Evolutionary conservation across 2,888 invertebrate species (phyloP).

Genomic region (Clepsis dumicolana): DNA sequence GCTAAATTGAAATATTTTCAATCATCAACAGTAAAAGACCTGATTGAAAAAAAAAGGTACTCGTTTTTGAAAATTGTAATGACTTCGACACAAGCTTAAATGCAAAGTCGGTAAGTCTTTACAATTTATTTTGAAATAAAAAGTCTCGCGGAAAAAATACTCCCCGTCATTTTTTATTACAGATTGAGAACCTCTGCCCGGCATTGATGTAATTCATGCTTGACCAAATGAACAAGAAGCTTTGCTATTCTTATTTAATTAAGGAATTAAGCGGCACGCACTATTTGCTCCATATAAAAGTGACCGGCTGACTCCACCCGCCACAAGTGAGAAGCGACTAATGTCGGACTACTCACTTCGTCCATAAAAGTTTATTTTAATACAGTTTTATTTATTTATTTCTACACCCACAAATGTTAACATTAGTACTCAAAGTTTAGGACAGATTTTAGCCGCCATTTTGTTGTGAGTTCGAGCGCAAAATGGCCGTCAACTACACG

Average conservation of each 20-base stretch:
- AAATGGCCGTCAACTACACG: slow-evolving; percentile 77
- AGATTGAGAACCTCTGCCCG: slow-evolving; percentile 75
- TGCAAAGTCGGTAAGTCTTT: no score
- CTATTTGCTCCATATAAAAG: slow-evolving; percentile 77
- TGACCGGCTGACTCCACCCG: slow-evolving; percentile 47
- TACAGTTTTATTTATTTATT: slow-evolving; percentile 49
- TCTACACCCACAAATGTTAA: slow-evolving; percentile 59
- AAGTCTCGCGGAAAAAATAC: not conserved
- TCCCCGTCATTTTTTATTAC: slow-evolving; percentile 48
- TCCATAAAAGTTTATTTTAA: slow-evolving; percentile 59
- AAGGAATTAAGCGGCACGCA: slow-evolving; percentile 84
- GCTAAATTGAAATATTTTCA: no score
- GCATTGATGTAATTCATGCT: slow-evolving; percentile 68
- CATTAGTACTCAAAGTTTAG: slow-evolving; percentile 48
- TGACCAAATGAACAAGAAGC: slow-evolving; percentile 80
- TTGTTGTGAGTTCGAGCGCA: slow-evolving; percentile 60
- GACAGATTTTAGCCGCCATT: slow-evolving; percentile 58
- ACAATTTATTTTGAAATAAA: no score
- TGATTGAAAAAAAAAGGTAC: no score
- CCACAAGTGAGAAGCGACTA: slow-evolving; percentile 85
- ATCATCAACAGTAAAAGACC: no score
- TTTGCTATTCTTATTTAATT: slow-evolving; percentile 84
- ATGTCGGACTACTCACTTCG: slow-evolving; percentile 86
- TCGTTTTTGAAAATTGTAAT: no score
- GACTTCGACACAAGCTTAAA: no score